These are phyloP conservation scores for Macroglossus sobrinus DNA, from an alignment of 2,113 vertebrate species.

Conservation along the genomic window DNA sequence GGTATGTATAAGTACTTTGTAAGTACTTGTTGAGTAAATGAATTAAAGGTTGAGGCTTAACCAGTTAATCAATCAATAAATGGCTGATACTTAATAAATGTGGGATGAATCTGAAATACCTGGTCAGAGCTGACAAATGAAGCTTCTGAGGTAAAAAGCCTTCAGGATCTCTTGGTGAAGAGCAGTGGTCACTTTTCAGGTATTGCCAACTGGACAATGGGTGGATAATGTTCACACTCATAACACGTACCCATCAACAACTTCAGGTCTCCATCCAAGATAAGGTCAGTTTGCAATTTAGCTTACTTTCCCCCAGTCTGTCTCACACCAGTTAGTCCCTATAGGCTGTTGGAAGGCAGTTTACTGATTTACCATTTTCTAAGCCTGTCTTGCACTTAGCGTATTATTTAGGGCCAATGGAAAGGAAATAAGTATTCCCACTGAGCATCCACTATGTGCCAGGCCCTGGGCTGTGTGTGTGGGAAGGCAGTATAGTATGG, in stretches of 20 bases:
- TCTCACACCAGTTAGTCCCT: background rate
- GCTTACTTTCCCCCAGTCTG: background rate
- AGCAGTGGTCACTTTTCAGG: background rate
- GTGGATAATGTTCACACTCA: background rate
- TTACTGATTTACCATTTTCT: background rate
- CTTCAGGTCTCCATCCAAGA: background rate
- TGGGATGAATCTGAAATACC: background rate
- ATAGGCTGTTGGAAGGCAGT: background rate
- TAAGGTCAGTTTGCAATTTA: background rate
- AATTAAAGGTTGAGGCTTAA: background rate
- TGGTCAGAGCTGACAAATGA: background rate
- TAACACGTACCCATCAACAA: background rate
- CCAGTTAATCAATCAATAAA: background rate
- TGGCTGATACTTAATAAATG: background rate
- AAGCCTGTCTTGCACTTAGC: background rate
- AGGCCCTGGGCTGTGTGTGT: background rate
- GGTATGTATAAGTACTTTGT: background rate
- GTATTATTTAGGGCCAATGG: background rate
- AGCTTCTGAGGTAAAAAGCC: background rate
- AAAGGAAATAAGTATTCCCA: background rate
- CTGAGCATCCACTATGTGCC: background rate
- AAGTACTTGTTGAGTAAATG: conserved; percentile 1
- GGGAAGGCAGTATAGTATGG: background rate
- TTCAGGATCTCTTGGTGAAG: background rate
- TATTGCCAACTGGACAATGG: background rate